These are phyloP conservation scores for Dione juno DNA, from an alignment of 2,888 invertebrate species.

Conservation along the genomic window DNA sequence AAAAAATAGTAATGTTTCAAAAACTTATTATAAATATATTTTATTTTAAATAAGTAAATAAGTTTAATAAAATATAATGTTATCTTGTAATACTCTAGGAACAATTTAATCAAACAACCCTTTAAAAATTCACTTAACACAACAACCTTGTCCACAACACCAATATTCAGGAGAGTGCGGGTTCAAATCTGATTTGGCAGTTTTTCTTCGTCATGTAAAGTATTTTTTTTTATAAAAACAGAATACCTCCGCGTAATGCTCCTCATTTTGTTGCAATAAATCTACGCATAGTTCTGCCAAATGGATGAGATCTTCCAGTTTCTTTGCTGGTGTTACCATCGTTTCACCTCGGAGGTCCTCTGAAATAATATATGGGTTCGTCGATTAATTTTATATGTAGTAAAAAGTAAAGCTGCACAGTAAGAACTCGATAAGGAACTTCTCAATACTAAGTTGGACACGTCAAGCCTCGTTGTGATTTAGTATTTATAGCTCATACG, in stretches of 20 bases:
- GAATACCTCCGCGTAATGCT: constrained; percentile 99
- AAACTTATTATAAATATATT: no score
- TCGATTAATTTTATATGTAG: background rate
- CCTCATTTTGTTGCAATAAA: constrained; percentile 99
- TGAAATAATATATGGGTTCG: constrained; percentile 56
- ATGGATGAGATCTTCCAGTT: constrained; percentile 97
- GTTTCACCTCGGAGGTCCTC: constrained; percentile 92
- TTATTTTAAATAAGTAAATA: no score
- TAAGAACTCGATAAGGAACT: no score
- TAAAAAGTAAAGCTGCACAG: background rate
- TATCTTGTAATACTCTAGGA: background rate
- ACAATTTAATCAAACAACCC: constrained; percentile 36
- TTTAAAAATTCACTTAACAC: constrained; percentile 4
- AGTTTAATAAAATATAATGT: no score
- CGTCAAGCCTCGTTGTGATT: no score
- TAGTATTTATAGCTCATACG: no score
- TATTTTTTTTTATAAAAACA: constrained; percentile 15
- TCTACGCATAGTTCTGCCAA: constrained; percentile 99
- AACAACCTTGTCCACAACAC: constrained; percentile 10
- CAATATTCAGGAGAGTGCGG: constrained; percentile 6
- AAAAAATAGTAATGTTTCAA: no score
- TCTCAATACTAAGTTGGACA: no score
- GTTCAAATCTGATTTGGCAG: constrained; percentile 4
- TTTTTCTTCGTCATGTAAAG: background rate
- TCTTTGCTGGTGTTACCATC: constrained; percentile 92